phyloP scores from a whole-genome alignment of 2,888 invertebrate genomes.

The Caenorhabditis virilis region DNA sequence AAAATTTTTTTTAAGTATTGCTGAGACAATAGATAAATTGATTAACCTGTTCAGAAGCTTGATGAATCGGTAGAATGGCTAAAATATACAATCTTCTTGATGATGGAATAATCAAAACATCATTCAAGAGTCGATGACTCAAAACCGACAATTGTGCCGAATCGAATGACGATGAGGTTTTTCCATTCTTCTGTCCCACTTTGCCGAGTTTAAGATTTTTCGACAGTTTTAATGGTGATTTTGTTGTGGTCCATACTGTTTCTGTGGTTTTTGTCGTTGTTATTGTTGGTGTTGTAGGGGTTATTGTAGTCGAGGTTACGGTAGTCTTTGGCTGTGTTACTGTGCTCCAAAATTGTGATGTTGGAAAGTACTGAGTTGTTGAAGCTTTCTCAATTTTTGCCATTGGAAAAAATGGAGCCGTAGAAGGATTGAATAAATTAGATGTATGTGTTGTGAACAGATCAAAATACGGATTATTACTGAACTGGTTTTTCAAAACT shows the following conservation, averaged over 20 bases:
- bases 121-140: conserved; percentile 60
- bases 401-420: not conserved
- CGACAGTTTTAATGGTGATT: conserved; percentile 20
- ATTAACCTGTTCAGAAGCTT: conserved; percentile 31
- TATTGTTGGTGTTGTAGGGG: not conserved
- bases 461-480: conserved; percentile 30
- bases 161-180: conserved; percentile 2
- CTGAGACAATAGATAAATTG: no score
- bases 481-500: conserved; percentile 12
- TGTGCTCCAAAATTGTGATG: no score
- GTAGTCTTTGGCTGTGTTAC: not conserved
- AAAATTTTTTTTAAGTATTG: no score
- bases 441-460: conserved; percentile 14
- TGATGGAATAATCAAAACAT: conserved; percentile 60
- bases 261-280: conserved; percentile 15
- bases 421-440: not conserved
- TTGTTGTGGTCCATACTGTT: conserved; percentile 34
- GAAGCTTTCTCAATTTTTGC: no score
- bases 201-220: conserved; percentile 27
- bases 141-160: conserved; percentile 50
- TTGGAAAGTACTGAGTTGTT: no score
- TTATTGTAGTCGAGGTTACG: conserved; percentile 5
- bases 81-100: conserved; percentile 56
- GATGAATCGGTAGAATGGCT: conserved; percentile 58
- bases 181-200: not conserved